Conservation (phyloP, 2,888 invertebrate species). For the Latrodectus elegans region DNA sequence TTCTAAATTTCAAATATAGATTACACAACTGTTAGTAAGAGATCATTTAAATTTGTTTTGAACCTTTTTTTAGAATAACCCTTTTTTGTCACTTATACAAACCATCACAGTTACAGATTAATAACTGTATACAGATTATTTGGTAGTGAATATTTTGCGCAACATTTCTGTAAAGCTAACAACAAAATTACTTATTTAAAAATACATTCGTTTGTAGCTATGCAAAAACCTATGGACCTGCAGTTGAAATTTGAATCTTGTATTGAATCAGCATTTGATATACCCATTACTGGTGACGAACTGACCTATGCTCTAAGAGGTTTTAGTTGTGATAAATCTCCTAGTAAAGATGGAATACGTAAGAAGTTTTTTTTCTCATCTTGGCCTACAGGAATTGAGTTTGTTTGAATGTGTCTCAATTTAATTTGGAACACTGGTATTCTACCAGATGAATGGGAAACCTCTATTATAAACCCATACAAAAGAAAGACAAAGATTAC, state of each 20-base stretch:
- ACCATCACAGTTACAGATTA: background rate
- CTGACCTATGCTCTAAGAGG: background rate
- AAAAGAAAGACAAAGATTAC: constrained; percentile 12
- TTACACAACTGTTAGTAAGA: constrained; percentile 10
- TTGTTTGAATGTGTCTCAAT: background rate
- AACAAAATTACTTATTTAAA: background rate
- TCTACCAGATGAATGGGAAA: background rate
- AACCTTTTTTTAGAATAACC: background rate
- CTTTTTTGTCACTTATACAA: background rate
- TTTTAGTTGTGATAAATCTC: background rate
- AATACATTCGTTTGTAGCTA: background rate
- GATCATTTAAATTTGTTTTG: background rate
- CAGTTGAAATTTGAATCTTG: background rate
- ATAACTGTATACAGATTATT: background rate
- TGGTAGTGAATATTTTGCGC: background rate
- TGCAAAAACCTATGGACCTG: background rate
- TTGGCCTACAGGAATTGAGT: background rate
- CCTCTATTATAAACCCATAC: background rate
- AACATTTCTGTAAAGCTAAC: background rate
- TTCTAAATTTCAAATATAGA: constrained; percentile 1
- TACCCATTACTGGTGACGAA: background rate
- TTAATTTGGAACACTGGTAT: constrained; percentile 4
- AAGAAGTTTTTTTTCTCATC: background rate
- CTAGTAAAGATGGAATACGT: background rate
- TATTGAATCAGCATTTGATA: background rate